phyloP scores from a whole-genome alignment of 1,140 invertebrate genomes.

The Caenorhabditis briggsae region DNA sequence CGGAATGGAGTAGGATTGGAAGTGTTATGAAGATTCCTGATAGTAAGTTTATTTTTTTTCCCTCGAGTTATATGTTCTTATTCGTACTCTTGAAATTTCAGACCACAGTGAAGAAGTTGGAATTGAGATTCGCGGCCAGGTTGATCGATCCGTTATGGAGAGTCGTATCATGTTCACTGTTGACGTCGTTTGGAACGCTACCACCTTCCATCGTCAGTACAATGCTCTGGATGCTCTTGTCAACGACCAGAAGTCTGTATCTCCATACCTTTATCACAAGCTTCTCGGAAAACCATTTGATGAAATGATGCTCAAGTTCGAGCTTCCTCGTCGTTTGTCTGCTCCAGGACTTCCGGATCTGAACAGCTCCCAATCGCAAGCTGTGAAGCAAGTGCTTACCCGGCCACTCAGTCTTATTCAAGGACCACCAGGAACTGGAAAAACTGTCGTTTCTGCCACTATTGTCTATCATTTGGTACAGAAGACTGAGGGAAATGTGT shows the following conservation, averaged over 20 bases:
- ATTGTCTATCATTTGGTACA: constrained; percentile 98
- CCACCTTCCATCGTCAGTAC: constrained; percentile 91
- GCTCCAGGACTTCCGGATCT: constrained; percentile 96
- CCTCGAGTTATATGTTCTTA: not conserved
- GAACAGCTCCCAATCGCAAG: constrained; percentile 94
- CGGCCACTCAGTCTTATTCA: constrained; percentile 96
- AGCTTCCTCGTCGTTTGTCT: constrained; percentile 90
- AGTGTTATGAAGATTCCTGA: constrained; percentile 98
- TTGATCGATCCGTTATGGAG: constrained; percentile 6
- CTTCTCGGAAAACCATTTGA: constrained; percentile 96
- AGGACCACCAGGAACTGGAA: constrained; percentile 79
- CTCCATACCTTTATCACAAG: constrained; percentile 96
- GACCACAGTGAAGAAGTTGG: constrained; percentile 97
- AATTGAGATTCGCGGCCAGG: constrained; percentile 87
- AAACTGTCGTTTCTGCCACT: constrained; percentile 97
- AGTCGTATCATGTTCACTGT: constrained; percentile 29
- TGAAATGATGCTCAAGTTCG: constrained; percentile 84
- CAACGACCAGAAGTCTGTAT: constrained; percentile 87
- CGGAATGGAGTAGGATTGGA: constrained; percentile 90
- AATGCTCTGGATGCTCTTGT: constrained; percentile 32
- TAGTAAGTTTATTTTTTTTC: constrained; percentile 80
- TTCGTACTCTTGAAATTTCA: no score
- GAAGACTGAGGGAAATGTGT: constrained; percentile 89
- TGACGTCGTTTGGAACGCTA: constrained; percentile 95
- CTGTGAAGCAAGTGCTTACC: constrained; percentile 97